Percentiles rank a stretch among this genome's conserved stretches.
Conservation (phyloP, 2,797 vertebrate species). For the Xenopus petersii region DNA sequence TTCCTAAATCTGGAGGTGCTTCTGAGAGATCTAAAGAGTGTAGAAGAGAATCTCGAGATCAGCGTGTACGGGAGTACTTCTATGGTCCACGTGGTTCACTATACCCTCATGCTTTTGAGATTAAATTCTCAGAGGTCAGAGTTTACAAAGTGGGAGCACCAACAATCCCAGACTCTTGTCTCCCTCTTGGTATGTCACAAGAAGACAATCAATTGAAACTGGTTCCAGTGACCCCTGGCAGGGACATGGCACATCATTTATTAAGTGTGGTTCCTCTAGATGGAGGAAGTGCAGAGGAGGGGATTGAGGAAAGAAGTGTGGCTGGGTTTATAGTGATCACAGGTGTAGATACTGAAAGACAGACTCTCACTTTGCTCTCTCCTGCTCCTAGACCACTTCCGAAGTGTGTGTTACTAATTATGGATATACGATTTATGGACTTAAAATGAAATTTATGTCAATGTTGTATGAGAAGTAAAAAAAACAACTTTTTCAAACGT, state of each 20-base stretch:
- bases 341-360: slow-evolving; percentile 85
- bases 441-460: slow-evolving; percentile 71
- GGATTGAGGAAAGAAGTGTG: slow-evolving; percentile 71
- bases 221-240: slow-evolving; percentile 89
- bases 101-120: slow-evolving; percentile 93
- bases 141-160: slow-evolving; percentile 97
- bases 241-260: slow-evolving; percentile 94
- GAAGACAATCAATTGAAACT: slow-evolving; percentile 97
- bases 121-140: slow-evolving; percentile 93
- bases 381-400: slow-evolving; percentile 90
- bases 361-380: slow-evolving; percentile 91
- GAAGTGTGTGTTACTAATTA: slow-evolving; percentile 91
- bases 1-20: slow-evolving; percentile 91
- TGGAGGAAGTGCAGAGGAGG: slow-evolving; percentile 62
- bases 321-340: slow-evolving; percentile 96
- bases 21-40: slow-evolving; percentile 96
- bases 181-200: slow-evolving; percentile 96
- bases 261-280: slow-evolving; percentile 84
- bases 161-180: slow-evolving; percentile 93
- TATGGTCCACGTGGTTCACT: slow-evolving; percentile 90
- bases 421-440: slow-evolving; percentile 98
- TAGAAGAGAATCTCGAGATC: slow-evolving; percentile 85
- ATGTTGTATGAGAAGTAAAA: background rate
- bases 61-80: slow-evolving; percentile 94
- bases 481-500: too few species aligned